Evolutionary conservation across 2,888 invertebrate genomes (phyloP).

Genomic region (Zygaena filipendulae): DNA sequence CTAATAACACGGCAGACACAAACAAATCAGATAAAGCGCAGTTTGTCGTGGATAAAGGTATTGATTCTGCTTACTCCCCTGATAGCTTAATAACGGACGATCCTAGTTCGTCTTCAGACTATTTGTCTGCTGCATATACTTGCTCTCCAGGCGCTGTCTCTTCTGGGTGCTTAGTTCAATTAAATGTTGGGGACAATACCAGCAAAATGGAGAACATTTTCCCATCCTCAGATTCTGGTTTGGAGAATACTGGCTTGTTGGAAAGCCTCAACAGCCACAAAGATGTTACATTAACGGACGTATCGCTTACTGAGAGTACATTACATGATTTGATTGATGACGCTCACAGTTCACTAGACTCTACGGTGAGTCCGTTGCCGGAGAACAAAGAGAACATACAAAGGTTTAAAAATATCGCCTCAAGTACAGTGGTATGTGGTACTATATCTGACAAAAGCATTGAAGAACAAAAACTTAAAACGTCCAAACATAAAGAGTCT

Average conservation of each 20-base stretch:
- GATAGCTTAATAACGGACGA: constrained; percentile 52
- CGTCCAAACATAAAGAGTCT: constrained; percentile 21
- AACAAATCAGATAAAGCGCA: constrained; percentile 17
- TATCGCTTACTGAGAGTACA: constrained; percentile 51
- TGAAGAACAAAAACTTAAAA: neutral
- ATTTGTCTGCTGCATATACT: constrained; percentile 45
- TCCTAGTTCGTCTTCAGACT: constrained; percentile 52
- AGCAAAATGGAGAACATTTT: constrained; percentile 50
- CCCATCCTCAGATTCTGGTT: constrained; percentile 54
- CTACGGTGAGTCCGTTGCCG: constrained; percentile 23
- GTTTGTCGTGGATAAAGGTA: constrained; percentile 22
- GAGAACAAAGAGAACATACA: constrained; percentile 21
- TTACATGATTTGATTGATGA: constrained; percentile 47
- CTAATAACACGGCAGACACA: neutral
- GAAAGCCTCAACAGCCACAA: constrained; percentile 45
- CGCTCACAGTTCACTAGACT: constrained; percentile 25
- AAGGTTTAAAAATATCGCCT: no score
- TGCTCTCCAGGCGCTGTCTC: constrained; percentile 36
- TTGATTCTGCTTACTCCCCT: constrained; percentile 38
- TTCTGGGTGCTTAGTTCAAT: constrained; percentile 26
- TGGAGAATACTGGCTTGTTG: constrained; percentile 49
- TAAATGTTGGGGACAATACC: constrained; percentile 34
- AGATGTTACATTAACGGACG: constrained; percentile 44
- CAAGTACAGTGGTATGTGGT: neutral
- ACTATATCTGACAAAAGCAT: neutral